phyloP scores from a whole-genome alignment of 2,113 vertebrate genomes.

The Clarias batrachus region DNA sequence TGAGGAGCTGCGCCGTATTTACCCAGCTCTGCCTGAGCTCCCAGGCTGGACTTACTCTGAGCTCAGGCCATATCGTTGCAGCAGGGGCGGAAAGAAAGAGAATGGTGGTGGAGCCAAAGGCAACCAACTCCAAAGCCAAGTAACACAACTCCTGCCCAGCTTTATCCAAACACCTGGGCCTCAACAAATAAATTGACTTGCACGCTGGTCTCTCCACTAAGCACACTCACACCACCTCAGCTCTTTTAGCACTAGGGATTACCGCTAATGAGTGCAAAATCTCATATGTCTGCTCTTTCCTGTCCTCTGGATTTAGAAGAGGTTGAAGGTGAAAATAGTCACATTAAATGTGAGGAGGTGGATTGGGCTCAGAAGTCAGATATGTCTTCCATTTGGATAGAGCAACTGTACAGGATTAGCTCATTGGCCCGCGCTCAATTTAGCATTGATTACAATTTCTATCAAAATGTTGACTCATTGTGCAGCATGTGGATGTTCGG shows the following conservation, averaged over 20 bases:
- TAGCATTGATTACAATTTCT: neutral
- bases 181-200: slow-evolving; percentile 57
- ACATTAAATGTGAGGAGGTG: neutral
- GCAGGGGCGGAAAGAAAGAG: slow-evolving; percentile 51
- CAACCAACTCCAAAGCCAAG: slow-evolving; percentile 61
- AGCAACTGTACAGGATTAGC: neutral
- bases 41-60: slow-evolving; percentile 47
- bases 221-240: slow-evolving; percentile 43
- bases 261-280: slow-evolving; percentile 49
- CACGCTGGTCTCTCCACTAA: slow-evolving; percentile 40
- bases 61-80: slow-evolving; percentile 50
- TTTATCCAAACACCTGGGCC: slow-evolving; percentile 55
- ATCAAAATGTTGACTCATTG: neutral
- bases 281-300: slow-evolving; percentile 33
- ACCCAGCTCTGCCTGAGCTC: slow-evolving; percentile 41
- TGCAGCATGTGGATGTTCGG: neutral
- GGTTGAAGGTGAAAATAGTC: slow-evolving; percentile 21
- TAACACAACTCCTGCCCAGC: slow-evolving; percentile 55
- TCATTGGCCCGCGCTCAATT: neutral
- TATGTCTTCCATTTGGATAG: neutral
- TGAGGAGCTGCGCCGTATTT: slow-evolving; percentile 51
- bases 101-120: slow-evolving; percentile 63
- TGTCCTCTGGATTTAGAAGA: slow-evolving; percentile 29
- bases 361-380: neutral
- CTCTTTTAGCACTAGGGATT: slow-evolving; percentile 39